phyloP scores from a whole-genome alignment of 2,888 invertebrate species.

The Argyra leucocephala region DNA sequence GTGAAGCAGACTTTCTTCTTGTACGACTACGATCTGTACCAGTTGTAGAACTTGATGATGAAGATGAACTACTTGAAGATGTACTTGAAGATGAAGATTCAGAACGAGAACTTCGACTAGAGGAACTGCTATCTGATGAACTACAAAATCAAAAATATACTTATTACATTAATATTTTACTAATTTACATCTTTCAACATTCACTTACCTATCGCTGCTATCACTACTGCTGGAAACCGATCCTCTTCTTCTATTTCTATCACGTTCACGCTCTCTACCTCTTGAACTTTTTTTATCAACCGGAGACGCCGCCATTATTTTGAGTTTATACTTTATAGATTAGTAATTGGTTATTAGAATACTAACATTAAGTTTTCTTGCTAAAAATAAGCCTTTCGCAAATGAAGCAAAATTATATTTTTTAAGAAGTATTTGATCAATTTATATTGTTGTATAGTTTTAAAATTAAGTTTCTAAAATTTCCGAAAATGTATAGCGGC shows the following conservation, averaged over 20 bases:
- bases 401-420: no score
- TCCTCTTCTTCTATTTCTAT: slow-evolving; percentile 39
- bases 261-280: slow-evolving; percentile 37
- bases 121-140: slow-evolving; percentile 74
- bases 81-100: slow-evolving; percentile 64
- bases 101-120: slow-evolving; percentile 58
- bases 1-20: slow-evolving; percentile 48
- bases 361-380: no score
- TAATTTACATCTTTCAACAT: slow-evolving; percentile 11
- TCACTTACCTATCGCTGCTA: slow-evolving; percentile 64
- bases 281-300: slow-evolving; percentile 26
- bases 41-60: slow-evolving; percentile 57
- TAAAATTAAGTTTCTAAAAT: no score
- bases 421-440: no score
- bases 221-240: slow-evolving; percentile 74
- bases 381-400: no score
- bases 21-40: slow-evolving; percentile 54
- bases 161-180: slow-evolving; percentile 10
- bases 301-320: slow-evolving; percentile 24
- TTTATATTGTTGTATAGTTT: no score
- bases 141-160: slow-evolving; percentile 37
- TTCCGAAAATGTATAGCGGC: no score
- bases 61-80: slow-evolving; percentile 49
- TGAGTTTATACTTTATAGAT: no score
- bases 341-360: no score